Base-by-base conservation (phyloP, 2,113 vertebrate species). In the Scartelaos histophorus region DNA sequence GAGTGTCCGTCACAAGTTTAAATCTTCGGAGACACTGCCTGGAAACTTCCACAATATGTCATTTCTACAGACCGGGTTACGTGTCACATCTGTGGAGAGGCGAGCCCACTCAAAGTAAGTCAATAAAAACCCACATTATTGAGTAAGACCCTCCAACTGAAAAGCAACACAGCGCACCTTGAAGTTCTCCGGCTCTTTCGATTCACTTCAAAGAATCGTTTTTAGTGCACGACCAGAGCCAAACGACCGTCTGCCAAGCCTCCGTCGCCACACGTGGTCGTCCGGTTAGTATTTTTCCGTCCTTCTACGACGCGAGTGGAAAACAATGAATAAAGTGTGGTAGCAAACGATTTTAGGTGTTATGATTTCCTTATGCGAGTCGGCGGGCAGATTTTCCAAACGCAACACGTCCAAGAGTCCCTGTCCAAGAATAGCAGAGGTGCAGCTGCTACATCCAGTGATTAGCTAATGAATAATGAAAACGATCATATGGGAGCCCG, bases 301-400 rank as follows among this genome's bases (percentile, higher is more conserved):
- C 10, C 38, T 43, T 43, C 29, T 34, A 67, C 70, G 29, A 25
- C 1, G 1, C 19, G 2, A 29, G 68, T 67, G 72, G 73, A 82
- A 73, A 56, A 43, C 24, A 29, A 69, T 75, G 57, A 76, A 67
- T 64, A 0, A 64, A 64, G 29, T 19, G 34, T n/a, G 11, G 15
- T 35, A 35, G 16, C 16, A 62, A 62, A 38, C 19, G 29, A 64
- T 35, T 35, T 19, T 19, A 38, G 19, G 16, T 5, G 2, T 2
- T 35, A 46, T 25, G 3, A 49, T 47, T 65, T 12, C 17, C 16
- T 74, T 65, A 53, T 67, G 16, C 35, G 68, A 80, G 1, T 43
- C n/a, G 13, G 29, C 1, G 66, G 47, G 51, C 13, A 11, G 24
- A 34, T 34, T 81, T 81, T 82, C 51, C 62, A 67, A 69, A 75